Conservation (phyloP, 1,140 invertebrate species). For the Drosophila sp. region DNA sequence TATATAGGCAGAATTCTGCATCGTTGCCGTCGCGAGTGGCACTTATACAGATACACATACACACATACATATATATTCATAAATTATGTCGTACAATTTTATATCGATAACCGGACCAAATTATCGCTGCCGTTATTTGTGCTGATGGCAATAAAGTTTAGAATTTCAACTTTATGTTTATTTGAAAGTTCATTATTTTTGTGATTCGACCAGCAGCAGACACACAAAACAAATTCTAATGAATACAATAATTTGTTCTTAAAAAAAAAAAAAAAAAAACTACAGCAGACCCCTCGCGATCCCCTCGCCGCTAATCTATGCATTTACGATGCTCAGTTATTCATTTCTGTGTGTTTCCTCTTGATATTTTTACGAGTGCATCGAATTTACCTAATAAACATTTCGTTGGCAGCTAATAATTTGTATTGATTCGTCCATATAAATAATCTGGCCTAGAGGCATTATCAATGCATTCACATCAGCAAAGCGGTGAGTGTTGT, state of each 20-base stretch:
- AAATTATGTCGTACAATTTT: conserved; percentile 52
- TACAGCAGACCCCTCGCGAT: background rate
- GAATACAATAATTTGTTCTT: conserved; percentile 33
- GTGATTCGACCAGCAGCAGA: conserved; percentile 18
- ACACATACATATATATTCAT: conserved; percentile 17
- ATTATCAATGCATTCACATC: conserved; percentile 14
- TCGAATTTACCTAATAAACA: conserved; percentile 62
- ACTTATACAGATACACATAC: conserved; percentile 16
- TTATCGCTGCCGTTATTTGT: conserved; percentile 39
- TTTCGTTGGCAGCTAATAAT: conserved; percentile 50
- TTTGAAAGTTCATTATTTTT: conserved; percentile 65
- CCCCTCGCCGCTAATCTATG: background rate
- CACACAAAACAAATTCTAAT: conserved; percentile 40
- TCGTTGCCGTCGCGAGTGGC: conserved; percentile 16
- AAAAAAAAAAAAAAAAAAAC: background rate
- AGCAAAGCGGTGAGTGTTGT: conserved; percentile 31
- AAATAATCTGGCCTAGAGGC: conserved; percentile 9
- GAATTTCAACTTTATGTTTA: conserved; percentile 59
- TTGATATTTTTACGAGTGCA: conserved; percentile 43
- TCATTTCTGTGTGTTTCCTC: conserved; percentile 11
- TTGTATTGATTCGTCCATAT: conserved; percentile 44
- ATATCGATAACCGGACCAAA: conserved; percentile 43
- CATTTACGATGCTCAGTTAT: conserved; percentile 53
- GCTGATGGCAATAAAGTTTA: conserved; percentile 58
- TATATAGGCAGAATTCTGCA: background rate